Evolutionary conservation across 2,888 invertebrate genomes (phyloP), one percentile per base, ranked within the genome.

Genomic region (Aphodius sticticus): DNA sequence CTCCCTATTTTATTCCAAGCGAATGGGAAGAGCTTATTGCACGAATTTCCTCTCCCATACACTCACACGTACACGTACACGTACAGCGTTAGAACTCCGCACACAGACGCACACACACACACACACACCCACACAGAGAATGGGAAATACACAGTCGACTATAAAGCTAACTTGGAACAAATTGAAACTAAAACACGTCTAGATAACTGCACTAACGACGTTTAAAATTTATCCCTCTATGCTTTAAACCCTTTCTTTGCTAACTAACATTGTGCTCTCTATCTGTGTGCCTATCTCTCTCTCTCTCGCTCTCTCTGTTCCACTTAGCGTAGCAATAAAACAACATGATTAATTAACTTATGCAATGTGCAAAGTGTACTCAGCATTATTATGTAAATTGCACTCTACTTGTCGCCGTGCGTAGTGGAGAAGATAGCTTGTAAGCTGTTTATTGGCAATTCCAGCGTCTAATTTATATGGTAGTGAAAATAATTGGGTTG

Each of bases 131-230:
- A 53, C 9, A 53, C 9, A 53, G 1, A 5, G 12, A 53, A 12
- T 53, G 53, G 53, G 12, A 53, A 53, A 53, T 53, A 53, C 53
- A 53, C 2, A 12, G 53, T 53, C 53, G 7, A 53, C 53, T 53
- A 12, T 53, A 53, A 12, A 53, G 53, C 53, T 53, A 53, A 53
- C 53, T 53, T 53, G 53, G 53, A 53, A 53, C 53, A 53, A 53
- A 53, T 53, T 53, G 53, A 53, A 53, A 53, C 53, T 53, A 53
- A 53, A 53, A 53, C 53, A 53, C 9, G 12, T 53, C 53, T 53
- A 53, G 53, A 53, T 53, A 53, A 53, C 53, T 53, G 53, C 53
- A 53, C 53, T 53, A 53, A 53, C 53, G 53, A 53, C 53, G 53
- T 53, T 53, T 53, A 53, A 53, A 53, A 53, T 53, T 53, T 53